phyloP scores from a whole-genome alignment of 2,113 vertebrate species.

The Dicaeum eximium region DNA sequence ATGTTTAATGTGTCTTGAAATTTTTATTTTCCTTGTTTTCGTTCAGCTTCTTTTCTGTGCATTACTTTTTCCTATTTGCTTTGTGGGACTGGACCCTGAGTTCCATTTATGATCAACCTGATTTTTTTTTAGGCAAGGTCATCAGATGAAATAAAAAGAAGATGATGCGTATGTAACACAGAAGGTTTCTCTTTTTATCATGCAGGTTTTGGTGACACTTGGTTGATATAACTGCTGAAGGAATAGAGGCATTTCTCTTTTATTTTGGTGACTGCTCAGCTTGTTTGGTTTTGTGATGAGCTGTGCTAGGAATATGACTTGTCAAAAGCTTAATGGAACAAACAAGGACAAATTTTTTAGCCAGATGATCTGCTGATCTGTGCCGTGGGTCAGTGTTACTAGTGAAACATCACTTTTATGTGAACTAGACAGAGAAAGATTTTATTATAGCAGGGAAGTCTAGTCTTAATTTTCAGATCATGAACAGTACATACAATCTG shows the following conservation, averaged over 20 bases:
- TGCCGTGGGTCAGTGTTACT: not conserved
- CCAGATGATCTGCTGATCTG: not conserved
- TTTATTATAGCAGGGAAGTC: not conserved
- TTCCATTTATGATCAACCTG: not conserved
- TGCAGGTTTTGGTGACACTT: not conserved
- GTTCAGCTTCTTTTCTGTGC: not conserved
- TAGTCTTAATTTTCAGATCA: not conserved
- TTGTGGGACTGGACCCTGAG: not conserved
- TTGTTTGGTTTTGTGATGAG: not conserved
- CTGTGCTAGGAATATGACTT: not conserved
- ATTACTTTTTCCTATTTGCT: not conserved
- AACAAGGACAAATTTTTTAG: not conserved
- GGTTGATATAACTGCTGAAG: not conserved
- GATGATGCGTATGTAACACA: fast-evolving
- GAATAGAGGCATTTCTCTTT: not conserved
- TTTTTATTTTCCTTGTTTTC: not conserved
- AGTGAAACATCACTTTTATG: not conserved
- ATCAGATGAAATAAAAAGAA: not conserved
- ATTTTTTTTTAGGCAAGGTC: not conserved
- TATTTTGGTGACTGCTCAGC: not conserved
- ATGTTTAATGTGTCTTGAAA: not conserved
- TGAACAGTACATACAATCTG: not conserved
- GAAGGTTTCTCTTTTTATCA: not conserved
- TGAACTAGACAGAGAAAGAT: not conserved
- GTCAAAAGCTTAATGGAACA: not conserved